phyloP scores from a whole-genome alignment of 2,888 invertebrate genomes.

The Chrysina gloriosa region DNA sequence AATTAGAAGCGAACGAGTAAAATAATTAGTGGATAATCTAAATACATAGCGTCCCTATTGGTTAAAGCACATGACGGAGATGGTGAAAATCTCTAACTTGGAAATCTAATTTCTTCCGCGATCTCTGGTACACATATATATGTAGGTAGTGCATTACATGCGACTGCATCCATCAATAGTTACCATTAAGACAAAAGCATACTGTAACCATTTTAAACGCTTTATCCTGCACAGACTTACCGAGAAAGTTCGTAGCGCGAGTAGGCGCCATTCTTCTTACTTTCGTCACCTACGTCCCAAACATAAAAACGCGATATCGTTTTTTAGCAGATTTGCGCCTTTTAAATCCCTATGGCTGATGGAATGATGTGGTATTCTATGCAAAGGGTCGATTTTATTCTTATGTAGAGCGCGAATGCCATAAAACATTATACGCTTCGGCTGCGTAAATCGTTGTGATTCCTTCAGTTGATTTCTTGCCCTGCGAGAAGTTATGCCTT shows the following conservation, averaged over 20 bases:
- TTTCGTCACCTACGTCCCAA: slow-evolving; percentile 22
- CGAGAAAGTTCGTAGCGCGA: neutral
- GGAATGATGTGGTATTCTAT: slow-evolving; percentile 34
- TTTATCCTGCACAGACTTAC: neutral
- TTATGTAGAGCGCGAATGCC: slow-evolving; percentile 44
- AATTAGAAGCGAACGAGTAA: too few species aligned
- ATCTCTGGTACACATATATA: too few species aligned
- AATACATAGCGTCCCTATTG: too few species aligned
- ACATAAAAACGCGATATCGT: slow-evolving; percentile 33
- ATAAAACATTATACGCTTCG: slow-evolving; percentile 48
- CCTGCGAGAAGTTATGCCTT: slow-evolving; percentile 21
- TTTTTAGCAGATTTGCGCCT: slow-evolving; percentile 34
- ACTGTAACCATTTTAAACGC: slow-evolving; percentile 5
- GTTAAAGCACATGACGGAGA: too few species aligned
- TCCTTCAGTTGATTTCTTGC: slow-evolving; percentile 46
- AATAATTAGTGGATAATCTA: too few species aligned
- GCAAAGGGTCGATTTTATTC: slow-evolving; percentile 44
- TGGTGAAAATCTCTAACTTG: too few species aligned
- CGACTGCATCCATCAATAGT: neutral
- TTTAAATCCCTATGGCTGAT: slow-evolving; percentile 27
- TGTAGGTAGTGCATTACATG: too few species aligned
- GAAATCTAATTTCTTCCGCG: too few species aligned
- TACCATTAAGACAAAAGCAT: slow-evolving; percentile 6
- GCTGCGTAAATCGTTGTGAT: slow-evolving; percentile 48
- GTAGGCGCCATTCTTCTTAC: slow-evolving; percentile 20